Percentiles rank a stretch among this genome's conserved stretches.
Conservation (phyloP, 2,888 invertebrate species). For the Atethmia centrago region DNA sequence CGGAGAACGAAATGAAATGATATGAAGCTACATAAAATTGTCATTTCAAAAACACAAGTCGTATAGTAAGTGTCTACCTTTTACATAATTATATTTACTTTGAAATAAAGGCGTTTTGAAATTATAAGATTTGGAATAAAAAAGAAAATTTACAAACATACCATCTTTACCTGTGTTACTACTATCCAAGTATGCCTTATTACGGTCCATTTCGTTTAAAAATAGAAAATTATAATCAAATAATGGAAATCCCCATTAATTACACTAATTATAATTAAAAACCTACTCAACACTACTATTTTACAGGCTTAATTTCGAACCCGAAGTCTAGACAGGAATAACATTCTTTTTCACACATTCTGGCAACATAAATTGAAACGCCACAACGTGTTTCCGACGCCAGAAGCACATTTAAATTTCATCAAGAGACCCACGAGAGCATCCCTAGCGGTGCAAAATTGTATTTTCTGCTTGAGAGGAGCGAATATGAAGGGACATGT, state of each 20-base stretch:
- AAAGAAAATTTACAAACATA: not conserved
- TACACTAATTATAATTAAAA: constrained; percentile 10
- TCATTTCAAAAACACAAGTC: not conserved
- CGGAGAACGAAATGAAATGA: constrained; percentile 31
- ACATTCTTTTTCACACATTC: constrained; percentile 49
- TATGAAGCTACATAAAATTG: constrained; percentile 17
- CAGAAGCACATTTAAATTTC: constrained; percentile 78
- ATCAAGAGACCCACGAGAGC: constrained; percentile 73
- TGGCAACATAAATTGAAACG: constrained; percentile 77
- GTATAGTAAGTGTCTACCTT: not conserved
- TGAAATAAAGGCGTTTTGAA: no score
- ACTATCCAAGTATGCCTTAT: not conserved
- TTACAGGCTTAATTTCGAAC: constrained; percentile 11
- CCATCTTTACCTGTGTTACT: not conserved
- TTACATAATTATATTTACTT: no score
- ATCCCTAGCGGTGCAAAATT: constrained; percentile 74
- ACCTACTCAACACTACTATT: not conserved
- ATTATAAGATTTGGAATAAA: not conserved
- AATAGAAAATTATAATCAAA: not conserved
- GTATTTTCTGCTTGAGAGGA: constrained; percentile 77
- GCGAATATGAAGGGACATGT: constrained; percentile 72
- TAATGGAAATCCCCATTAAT: not conserved
- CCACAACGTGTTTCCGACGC: constrained; percentile 72
- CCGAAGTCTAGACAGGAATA: constrained; percentile 46
- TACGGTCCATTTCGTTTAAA: not conserved